Conservation (phyloP, 2,888 invertebrate species). For the Eupithecia exiguata region DNA sequence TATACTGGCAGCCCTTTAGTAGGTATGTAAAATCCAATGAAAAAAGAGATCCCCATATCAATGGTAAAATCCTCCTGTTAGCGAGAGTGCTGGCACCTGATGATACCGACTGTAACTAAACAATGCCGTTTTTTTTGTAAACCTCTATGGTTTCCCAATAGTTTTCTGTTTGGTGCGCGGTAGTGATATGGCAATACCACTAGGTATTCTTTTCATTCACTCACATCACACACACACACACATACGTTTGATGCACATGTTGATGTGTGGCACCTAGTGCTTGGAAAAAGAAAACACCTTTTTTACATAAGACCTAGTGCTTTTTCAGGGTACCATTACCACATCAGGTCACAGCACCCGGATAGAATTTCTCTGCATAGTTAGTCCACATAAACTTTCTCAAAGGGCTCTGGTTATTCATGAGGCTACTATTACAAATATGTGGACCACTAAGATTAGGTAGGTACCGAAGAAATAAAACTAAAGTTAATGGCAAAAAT, state of each 20-base stretch:
- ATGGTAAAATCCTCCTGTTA: too few relatives aligned
- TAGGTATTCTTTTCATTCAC: neutral
- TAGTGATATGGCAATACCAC: neutral
- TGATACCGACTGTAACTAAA: neutral
- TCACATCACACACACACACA: neutral
- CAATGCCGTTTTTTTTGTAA: neutral
- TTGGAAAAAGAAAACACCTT: too few relatives aligned
- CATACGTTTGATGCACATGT: too few relatives aligned
- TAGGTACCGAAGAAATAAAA: too few relatives aligned
- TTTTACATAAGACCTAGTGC: too few relatives aligned
- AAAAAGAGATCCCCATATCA: too few relatives aligned
- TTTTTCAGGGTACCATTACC: too few relatives aligned
- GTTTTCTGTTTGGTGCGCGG: neutral
- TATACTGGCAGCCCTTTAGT: too few relatives aligned
- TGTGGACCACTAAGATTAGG: too few relatives aligned
- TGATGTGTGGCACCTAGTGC: too few relatives aligned
- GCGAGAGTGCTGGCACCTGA: neutral
- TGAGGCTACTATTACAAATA: neutral
- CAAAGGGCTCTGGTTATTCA: neutral
- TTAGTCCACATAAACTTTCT: neutral
- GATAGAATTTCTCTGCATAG: neutral
- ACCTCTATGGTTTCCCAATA: neutral
- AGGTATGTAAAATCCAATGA: too few relatives aligned
- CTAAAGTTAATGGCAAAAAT: neutral
- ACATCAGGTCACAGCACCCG: too few relatives aligned